These are phyloP conservation scores for Erannis defoliaria DNA, from an alignment of 2,888 invertebrate genomes.

Conservation along the genomic window DNA sequence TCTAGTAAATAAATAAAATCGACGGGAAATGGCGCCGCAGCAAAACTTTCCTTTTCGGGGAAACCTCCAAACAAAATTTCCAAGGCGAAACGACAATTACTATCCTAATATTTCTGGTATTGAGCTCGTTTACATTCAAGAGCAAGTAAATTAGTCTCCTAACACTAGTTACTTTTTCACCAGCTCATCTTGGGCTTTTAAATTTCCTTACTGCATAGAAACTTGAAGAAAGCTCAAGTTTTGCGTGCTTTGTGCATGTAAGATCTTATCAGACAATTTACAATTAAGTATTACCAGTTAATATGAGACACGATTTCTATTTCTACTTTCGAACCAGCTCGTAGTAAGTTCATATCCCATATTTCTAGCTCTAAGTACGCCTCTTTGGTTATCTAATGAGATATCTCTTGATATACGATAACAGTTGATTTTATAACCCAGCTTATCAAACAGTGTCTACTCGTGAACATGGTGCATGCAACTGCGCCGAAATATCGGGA, in stretches of 20 bases:
- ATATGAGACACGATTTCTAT: slow-evolving; percentile 32
- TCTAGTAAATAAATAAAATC: too few species aligned
- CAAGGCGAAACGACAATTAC: too few species aligned
- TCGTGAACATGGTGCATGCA: too few species aligned
- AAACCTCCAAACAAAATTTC: too few species aligned
- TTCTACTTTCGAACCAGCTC: slow-evolving; percentile 23
- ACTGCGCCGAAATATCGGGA: too few species aligned
- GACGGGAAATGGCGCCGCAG: too few species aligned
- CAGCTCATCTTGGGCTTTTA: too few species aligned
- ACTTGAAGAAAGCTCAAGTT: slow-evolving; percentile 22
- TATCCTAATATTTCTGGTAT: too few species aligned
- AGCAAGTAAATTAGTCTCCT: too few species aligned
- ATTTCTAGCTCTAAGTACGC: slow-evolving; percentile 11
- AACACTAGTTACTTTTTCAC: too few species aligned
- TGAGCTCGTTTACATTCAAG: too few species aligned
- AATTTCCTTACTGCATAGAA: not conserved
- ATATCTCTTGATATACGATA: slow-evolving; percentile 16
- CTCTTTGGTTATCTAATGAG: slow-evolving; percentile 6
- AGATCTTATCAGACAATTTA: slow-evolving; percentile 29
- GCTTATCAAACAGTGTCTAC: too few species aligned
- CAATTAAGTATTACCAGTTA: slow-evolving; percentile 25
- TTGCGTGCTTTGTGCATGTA: not conserved
- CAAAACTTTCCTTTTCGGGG: not conserved
- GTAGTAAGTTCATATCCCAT: slow-evolving; percentile 4
- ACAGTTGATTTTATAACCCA: slow-evolving; percentile 18